Base-by-base conservation (phyloP, 2,113 vertebrate genomes). In the Barnardius zonarius region DNA sequence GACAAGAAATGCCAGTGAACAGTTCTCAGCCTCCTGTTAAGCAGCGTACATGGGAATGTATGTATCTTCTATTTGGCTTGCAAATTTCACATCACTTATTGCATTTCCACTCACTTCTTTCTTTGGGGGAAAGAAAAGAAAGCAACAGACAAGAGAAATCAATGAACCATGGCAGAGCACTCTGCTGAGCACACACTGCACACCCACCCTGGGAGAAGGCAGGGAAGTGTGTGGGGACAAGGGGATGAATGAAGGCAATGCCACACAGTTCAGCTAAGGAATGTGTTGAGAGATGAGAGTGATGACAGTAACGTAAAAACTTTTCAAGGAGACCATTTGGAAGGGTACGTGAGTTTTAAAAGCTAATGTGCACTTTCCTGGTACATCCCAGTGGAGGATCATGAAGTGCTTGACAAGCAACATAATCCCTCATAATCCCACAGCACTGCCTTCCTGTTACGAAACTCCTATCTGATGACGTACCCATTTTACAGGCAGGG, bases 61-160 rank as follows among this genome's bases (percentile, higher is more conserved):
- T 3, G 35, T 48, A 37, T 46, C 64, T 67, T 57, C 37, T 92
- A 51, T 39, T 67, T 92, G 86, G 87, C 83, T 89, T 79, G 69
- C 74, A 84, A 62, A 64, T 77, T 94, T 88, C 67, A 70, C 72
- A 70, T 90, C 72, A 92, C 79, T 83, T 88, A 28, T 43, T 86
- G 73, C 76, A 0, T 91, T 96, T 85, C 79, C 46, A 77, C 75
- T 85, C 46, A 1, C 74, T 86, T 51, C 80, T 76, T 93, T 85
- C 82, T 94, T 86, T 75, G 73, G 68, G 64, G 39, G 62, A 67
- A 67, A 86, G 70, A 52, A 84, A 74, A 59, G 69, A 66, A 90
- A 92, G 72, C 90, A 83, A 72, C 33, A 52, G 88, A 48, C 16
- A 49, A 48, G 78, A 62, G 90, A 83, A 79, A 81, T 24, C 85